These are phyloP conservation scores for Caloenas nicobarica DNA, from an alignment of 2,113 vertebrate species.

Conservation along the genomic window DNA sequence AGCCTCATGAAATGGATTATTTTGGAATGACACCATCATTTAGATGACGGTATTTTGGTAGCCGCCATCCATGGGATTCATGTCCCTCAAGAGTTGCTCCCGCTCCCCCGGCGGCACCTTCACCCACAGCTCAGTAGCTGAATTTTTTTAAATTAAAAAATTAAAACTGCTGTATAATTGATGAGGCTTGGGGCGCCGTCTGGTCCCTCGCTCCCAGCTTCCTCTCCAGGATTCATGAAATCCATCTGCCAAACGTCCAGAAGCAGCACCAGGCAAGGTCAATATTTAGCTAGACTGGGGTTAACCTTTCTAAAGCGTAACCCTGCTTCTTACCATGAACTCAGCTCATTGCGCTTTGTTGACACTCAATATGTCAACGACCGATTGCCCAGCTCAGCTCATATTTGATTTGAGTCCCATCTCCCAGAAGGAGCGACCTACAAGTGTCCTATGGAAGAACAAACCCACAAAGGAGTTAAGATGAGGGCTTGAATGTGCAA, in stretches of 20 bases:
- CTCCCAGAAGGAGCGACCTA: neutral
- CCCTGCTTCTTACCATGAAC: neutral
- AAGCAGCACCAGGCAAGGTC: neutral
- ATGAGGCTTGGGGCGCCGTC: rapidly evolving
- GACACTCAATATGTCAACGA: neutral
- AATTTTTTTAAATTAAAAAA: neutral
- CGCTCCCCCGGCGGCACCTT: rapidly evolving
- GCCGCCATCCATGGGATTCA: rapidly evolving
- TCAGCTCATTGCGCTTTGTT: neutral
- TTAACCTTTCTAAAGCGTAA: neutral
- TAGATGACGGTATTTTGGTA: neutral
- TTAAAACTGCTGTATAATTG: neutral
- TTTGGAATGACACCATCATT: neutral
- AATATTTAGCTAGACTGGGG: neutral
- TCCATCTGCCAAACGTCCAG: neutral
- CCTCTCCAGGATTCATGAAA: neutral
- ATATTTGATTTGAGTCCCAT: neutral
- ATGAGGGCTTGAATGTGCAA: neutral
- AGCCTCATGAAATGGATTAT: neutral
- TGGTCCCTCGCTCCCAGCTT: neutral
- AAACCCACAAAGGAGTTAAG: neutral
- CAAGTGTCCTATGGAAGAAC: neutral
- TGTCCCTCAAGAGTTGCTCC: rapidly evolving
- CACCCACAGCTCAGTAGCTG: neutral
- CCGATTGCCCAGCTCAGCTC: neutral